Percentiles rank a stretch among this genome's conserved stretches.
Conservation (phyloP, 2,113 vertebrate genomes). For the Lota lota region DNA sequence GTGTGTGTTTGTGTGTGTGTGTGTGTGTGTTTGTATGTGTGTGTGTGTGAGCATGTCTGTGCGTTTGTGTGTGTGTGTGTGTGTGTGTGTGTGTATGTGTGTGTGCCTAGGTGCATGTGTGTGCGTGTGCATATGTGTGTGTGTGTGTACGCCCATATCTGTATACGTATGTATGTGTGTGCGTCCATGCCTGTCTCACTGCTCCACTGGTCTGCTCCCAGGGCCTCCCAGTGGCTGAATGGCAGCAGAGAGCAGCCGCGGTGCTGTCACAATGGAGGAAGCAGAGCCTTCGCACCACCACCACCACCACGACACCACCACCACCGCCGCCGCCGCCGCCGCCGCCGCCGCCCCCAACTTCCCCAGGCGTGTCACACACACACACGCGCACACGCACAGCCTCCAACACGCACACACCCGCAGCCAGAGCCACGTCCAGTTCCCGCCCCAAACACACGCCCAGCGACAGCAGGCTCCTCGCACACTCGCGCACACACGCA, state of each 20-base stretch:
- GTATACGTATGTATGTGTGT: slow-evolving; percentile 7
- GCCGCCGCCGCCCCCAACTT: slow-evolving; percentile 3
- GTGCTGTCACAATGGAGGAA: slow-evolving; percentile 55
- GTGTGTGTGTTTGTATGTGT: not conserved
- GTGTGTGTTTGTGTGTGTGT: slow-evolving; percentile 27
- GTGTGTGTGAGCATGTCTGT: not conserved
- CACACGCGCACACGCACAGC: slow-evolving; percentile 33
- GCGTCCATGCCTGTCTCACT: slow-evolving; percentile 35
- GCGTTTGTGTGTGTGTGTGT: not conserved
- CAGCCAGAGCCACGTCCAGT: slow-evolving; percentile 62
- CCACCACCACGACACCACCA: too few species aligned
- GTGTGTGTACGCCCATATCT: slow-evolving; percentile 9
- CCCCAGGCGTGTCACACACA: slow-evolving; percentile 21
- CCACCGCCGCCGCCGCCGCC: too few species aligned
- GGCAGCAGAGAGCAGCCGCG: slow-evolving; percentile 55
- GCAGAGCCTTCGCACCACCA: slow-evolving; percentile 38
- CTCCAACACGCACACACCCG: slow-evolving; percentile 34
- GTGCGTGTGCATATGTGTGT: not conserved
- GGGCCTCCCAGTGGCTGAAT: slow-evolving; percentile 57
- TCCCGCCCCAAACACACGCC: slow-evolving; percentile 53
- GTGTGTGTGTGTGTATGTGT: not conserved
- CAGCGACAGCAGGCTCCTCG: slow-evolving; percentile 54
- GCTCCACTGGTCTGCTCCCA: slow-evolving; percentile 57
- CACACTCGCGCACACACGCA: slow-evolving; percentile 51
- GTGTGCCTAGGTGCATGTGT: not conserved